Evolutionary conservation across 2,888 invertebrate species (phyloP).

Genomic region (Sympetrum striolatum): DNA sequence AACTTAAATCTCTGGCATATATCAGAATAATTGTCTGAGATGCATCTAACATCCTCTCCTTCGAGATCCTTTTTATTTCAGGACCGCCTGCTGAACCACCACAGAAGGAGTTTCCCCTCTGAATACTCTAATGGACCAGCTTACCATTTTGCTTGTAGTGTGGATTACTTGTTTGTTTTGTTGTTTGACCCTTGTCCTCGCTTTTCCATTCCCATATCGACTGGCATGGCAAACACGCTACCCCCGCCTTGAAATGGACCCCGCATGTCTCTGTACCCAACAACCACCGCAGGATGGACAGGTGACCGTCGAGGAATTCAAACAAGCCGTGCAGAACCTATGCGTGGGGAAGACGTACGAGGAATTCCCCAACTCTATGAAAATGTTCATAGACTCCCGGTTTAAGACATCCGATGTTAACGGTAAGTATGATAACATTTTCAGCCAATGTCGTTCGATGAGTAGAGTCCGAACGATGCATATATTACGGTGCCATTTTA

Average conservation of each 20-base stretch:
- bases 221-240: neutral
- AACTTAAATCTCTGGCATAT: too few relatives aligned
- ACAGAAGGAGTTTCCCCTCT: too few relatives aligned
- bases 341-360: slow-evolving; percentile 53
- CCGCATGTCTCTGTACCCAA: neutral
- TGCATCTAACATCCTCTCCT: too few relatives aligned
- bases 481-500: too few relatives aligned
- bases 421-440: slow-evolving; percentile 49
- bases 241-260: neutral
- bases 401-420: slow-evolving; percentile 53
- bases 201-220: neutral
- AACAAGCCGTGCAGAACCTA: slow-evolving; percentile 52
- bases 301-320: slow-evolving; percentile 54
- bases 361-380: slow-evolving; percentile 52
- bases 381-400: slow-evolving; percentile 53
- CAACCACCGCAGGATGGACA: slow-evolving; percentile 52
- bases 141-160: neutral
- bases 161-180: neutral
- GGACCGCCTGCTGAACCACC: too few relatives aligned
- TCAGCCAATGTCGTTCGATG: too few relatives aligned
- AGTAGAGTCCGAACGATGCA: too few relatives aligned
- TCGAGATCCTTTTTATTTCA: too few relatives aligned
- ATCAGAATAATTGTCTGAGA: too few relatives aligned
- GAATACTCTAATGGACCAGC: neutral
- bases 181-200: neutral